Base-by-base conservation (phyloP, 1,140 invertebrate genomes). In the Elysia chlorotica region DNA sequence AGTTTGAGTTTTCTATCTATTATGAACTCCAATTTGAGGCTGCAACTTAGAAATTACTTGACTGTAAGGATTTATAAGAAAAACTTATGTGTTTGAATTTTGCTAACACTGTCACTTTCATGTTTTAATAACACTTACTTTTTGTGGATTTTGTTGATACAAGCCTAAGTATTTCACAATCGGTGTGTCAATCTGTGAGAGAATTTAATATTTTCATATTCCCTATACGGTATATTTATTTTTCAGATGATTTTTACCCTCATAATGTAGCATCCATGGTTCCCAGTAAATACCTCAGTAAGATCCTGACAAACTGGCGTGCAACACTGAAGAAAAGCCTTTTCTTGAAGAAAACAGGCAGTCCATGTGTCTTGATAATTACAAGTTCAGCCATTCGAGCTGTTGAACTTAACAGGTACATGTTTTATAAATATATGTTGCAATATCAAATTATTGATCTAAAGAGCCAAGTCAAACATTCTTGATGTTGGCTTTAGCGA, bases 321-420 rank as follows among this genome's bases (percentile, higher is more conserved):
- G 78, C 78, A 37, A 54, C 81, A 68, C 53, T 82, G 41, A 77
- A 78, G 57, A 75, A 71, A 33, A 71, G 59, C 31, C 6, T 71
- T n/a, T 71, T 36, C 19, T 65, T 77, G 25, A 37, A 75, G 36
- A 75, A 74, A 23, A 67, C 72, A 59, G 83, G 83, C 14, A 78
- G 78, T 62, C 83, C 83, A 5, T 31, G 79, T 23, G 37, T 86
- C 6, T 67, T 86, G 28, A 63, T 86, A 2, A 56, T 86, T 19
- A 76, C 77, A 19, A 79, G 81, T 19, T 82, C 84, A 63, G 84
- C 83, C 21, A 76, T 82, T 21, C 71, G 84, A 53, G 81, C 82
- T 56, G 83, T 85, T 1, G 75, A 86, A 54, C 74, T 86, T 1
- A 84, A 82, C 76, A 84, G 84, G 84, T 84, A 71, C 30, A 37